Conservation (phyloP, 2,797 vertebrate genomes). For the Gambusia yucatana region DNA sequence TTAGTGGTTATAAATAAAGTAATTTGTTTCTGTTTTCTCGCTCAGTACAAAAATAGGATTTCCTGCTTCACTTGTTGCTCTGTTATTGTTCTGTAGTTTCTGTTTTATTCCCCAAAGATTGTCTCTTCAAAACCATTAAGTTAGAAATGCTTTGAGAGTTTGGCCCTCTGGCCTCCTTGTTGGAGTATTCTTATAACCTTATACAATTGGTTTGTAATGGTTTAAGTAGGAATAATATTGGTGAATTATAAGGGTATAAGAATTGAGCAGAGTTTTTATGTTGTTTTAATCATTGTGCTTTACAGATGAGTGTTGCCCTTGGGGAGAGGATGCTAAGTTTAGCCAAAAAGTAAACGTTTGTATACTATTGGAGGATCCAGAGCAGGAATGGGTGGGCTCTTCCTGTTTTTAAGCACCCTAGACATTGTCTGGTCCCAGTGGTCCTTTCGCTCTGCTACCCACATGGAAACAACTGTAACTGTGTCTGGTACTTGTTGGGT, state of each 20-base stretch:
- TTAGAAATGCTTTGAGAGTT: neutral
- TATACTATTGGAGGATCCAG: slow-evolving; percentile 63
- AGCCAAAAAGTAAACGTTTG: slow-evolving; percentile 67
- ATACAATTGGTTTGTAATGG: slow-evolving; percentile 17
- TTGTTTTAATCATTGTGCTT: slow-evolving; percentile 29
- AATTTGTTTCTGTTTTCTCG: too few species aligned
- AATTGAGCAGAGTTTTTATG: slow-evolving; percentile 23
- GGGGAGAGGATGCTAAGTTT: slow-evolving; percentile 55
- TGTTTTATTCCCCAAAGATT: neutral
- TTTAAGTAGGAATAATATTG: slow-evolving; percentile 42
- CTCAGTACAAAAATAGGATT: neutral
- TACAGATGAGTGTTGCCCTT: slow-evolving; percentile 25
- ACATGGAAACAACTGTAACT: slow-evolving; percentile 50
- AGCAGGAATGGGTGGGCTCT: slow-evolving; percentile 79
- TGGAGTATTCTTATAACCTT: slow-evolving; percentile 7
- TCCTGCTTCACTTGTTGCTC: neutral
- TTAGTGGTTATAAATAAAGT: neutral
- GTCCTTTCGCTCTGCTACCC: slow-evolving; percentile 50
- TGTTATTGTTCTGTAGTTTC: neutral
- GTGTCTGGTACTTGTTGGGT: slow-evolving; percentile 65
- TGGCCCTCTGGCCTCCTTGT: neutral
- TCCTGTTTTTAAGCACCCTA: slow-evolving; percentile 71
- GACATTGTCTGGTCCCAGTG: slow-evolving; percentile 50
- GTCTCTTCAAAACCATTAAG: neutral
- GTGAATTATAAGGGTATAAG: slow-evolving; percentile 26